Evolutionary conservation across 2,888 invertebrate species (phyloP), one percentile per base, ranked within the genome.

Genomic region (Catotricha subobsoleta): DNA sequence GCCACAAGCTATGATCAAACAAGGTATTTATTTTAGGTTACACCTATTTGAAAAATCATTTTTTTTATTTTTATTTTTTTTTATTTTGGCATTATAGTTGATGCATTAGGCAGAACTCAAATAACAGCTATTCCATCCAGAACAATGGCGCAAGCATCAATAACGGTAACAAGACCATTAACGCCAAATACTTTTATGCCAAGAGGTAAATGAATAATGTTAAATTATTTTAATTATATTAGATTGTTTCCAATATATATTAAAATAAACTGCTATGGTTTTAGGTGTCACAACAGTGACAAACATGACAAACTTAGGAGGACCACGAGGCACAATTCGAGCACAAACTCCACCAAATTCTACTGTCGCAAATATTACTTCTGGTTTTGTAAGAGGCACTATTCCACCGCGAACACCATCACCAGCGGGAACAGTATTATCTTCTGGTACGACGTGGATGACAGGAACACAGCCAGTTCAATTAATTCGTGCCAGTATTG

Each of bases 1-100:
- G 50, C 62, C 66, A 15, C 66, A 64, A 49, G 57, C 64, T n/a
- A 65, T 69, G 52, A 60, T 71, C 10, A 70, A 69, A 51, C 67
- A 67, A 57, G 62, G 69, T 56, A 51, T 43, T 43, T 16, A 19
- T 3, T 25, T 13, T 30, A 20, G 19, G 4, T 19, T 28, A 21
- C 30, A 30, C 6, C 18, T 25, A 15, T 28, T 28, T 8, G 25
- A 25, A 25, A 21, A 23, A 36, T 23, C 9, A 23, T 20, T 36
- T 36, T 36, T 23, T 36, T 36, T 23, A 27, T 20, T 31, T 31
- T 15, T 33, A 33, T 15, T 40, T 40, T 31, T 16, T 33, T 25
- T 31, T 28, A 21, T 29, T 19, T 30, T 39, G 29, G 19, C 39
- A 20, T 19, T 20, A 23, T 33, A 43, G 43, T 40, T 13, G 45